Conservation (phyloP, 2,797 vertebrate genomes). For the Sebastiscus albofasciatus region DNA sequence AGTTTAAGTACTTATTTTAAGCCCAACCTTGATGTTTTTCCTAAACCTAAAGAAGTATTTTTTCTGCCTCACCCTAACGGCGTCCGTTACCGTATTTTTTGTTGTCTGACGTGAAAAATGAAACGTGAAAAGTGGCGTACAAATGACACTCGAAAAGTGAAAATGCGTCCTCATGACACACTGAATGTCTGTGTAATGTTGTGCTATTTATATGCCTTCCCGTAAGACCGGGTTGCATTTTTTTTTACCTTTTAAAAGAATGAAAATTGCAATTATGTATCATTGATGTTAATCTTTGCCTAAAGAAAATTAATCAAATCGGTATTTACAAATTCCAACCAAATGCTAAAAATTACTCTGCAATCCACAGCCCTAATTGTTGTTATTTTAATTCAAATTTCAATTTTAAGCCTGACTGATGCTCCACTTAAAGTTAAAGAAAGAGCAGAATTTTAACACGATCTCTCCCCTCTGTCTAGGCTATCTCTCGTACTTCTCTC, state of each 20-base stretch:
- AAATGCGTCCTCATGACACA: too few relatives aligned
- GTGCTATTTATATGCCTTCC: too few relatives aligned
- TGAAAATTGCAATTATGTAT: not conserved
- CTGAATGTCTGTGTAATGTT: too few relatives aligned
- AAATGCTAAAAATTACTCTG: not conserved
- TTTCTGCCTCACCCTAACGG: too few relatives aligned
- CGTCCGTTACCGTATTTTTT: too few relatives aligned
- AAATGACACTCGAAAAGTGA: too few relatives aligned
- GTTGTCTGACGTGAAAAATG: too few relatives aligned
- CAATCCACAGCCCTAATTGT: not conserved
- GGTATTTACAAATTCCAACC: not conserved
- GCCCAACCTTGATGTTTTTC: too few relatives aligned
- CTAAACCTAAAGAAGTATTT: too few relatives aligned
- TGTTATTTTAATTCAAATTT: too few relatives aligned
- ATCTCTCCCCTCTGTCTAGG: not conserved
- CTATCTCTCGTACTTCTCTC: not conserved
- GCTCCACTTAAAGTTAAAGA: not conserved
- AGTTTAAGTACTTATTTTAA: too few relatives aligned
- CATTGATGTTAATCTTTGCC: not conserved
- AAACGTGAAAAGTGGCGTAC: too few relatives aligned
- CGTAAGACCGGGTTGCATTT: not conserved
- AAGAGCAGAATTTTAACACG: not conserved
- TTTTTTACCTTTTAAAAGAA: not conserved
- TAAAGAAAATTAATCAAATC: not conserved
- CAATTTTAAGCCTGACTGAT: not conserved